A percentile compares a stretch with the other conserved stretches of the same genome.
phyloP scores from a whole-genome alignment of 2,113 vertebrate genomes.

The Pelodiscus sinensis region DNA sequence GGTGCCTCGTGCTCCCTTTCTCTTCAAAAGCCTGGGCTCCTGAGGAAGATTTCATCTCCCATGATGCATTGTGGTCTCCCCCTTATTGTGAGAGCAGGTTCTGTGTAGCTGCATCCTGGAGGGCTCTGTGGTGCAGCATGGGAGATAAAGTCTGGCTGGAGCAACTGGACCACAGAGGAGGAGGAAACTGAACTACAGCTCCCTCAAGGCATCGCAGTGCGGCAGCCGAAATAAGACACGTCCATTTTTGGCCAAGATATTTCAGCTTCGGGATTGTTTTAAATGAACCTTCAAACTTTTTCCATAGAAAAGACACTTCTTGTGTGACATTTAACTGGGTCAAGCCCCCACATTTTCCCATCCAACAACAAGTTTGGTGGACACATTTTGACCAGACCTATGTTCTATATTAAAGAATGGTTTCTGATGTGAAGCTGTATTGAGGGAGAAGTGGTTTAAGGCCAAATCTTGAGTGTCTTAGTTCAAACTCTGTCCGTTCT shows the following conservation, averaged over 20 bases:
- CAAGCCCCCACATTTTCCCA: neutral
- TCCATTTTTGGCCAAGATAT: neutral
- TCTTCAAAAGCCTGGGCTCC: neutral
- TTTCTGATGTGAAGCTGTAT: neutral
- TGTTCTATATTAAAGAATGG: no score
- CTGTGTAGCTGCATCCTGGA: neutral
- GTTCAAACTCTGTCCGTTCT: neutral
- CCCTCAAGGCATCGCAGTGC: neutral
- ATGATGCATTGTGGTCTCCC: neutral
- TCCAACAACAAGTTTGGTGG: neutral
- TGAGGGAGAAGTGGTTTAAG: accelerated
- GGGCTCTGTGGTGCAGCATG: neutral
- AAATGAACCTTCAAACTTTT: no score
- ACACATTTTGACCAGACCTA: neutral
- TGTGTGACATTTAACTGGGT: neutral
- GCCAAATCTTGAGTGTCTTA: neutral
- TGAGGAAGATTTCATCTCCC: neutral
- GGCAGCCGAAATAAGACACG: neutral
- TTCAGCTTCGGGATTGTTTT: neutral
- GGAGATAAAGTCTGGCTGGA: neutral
- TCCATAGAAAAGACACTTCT: neutral
- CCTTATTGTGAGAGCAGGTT: neutral
- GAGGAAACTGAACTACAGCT: neutral
- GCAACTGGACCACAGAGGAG: neutral
- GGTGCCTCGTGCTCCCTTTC: neutral